Evolutionary conservation across 1,140 invertebrate genomes (phyloP).

Genomic region (Penaeus chinensis): DNA sequence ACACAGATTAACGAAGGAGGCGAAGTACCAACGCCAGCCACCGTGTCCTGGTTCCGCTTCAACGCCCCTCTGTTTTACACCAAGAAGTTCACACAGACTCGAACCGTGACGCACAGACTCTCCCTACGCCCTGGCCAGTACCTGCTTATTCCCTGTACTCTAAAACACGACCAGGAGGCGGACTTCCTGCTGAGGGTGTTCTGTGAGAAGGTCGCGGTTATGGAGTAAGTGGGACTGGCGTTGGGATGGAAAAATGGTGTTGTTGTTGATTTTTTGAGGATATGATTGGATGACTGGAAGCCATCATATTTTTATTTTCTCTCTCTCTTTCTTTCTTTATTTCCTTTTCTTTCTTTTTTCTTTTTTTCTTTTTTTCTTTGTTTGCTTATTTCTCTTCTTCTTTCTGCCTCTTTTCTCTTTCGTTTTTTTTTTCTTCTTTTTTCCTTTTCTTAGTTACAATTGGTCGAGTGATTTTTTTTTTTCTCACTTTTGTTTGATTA

Average conservation of each 20-base stretch:
- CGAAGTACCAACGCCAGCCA: conserved; percentile 75
- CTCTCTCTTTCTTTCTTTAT: conserved; percentile 15
- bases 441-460: too few relatives aligned
- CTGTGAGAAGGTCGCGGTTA: conserved; percentile 64
- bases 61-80: conserved; percentile 89
- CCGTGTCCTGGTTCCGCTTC: conserved; percentile 93
- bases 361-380: too few relatives aligned
- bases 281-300: too few relatives aligned
- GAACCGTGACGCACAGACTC: conserved; percentile 49
- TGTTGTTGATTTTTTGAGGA: too few relatives aligned
- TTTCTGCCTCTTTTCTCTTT: background rate
- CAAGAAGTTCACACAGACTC: conserved; percentile 78
- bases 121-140: conserved; percentile 65
- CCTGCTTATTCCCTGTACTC: conserved; percentile 72
- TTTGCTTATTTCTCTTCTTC: background rate
- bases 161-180: conserved; percentile 69
- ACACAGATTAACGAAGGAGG: conserved; percentile 21
- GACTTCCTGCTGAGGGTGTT: conserved; percentile 72
- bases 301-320: background rate
- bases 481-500: too few relatives aligned
- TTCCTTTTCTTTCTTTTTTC: background rate
- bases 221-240: conserved; percentile 19
- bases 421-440: too few relatives aligned
- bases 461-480: too few relatives aligned
- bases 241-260: too few relatives aligned